Percentiles rank a stretch among this genome's conserved stretches.
phyloP scores from a whole-genome alignment of 2,888 invertebrate species.

The Drosophila sordidula region DNA sequence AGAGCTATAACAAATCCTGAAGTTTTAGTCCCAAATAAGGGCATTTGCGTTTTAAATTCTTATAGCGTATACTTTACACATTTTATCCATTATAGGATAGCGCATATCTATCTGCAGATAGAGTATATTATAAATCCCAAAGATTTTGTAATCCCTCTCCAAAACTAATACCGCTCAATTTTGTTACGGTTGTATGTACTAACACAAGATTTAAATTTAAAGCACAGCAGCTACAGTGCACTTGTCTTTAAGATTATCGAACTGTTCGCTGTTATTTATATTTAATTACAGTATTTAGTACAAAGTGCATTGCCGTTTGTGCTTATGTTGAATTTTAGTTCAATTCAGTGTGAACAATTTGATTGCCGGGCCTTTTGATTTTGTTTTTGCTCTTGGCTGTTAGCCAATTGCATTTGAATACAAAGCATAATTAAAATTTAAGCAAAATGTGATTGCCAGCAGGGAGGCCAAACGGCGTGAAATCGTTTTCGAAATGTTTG shows the following conservation, averaged over 20 bases:
- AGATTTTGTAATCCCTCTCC: no score
- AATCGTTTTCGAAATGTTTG: conserved; percentile 1
- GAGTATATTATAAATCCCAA: no score
- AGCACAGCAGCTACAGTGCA: conserved; percentile 4
- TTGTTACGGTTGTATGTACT: not conserved
- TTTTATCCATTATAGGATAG: no score
- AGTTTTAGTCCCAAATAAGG: no score
- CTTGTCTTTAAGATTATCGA: conserved; percentile 4
- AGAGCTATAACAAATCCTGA: no score
- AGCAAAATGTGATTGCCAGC: conserved; percentile 9
- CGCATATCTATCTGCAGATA: no score
- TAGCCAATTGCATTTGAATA: conserved; percentile 22
- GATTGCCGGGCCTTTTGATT: conserved; percentile 15
- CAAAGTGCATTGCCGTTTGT: conserved; percentile 1
- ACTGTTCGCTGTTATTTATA: conserved; percentile 13
- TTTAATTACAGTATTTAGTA: conserved; percentile 11
- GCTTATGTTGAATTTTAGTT: conserved; percentile 8
- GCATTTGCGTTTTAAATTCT: no score
- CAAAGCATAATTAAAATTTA: conserved; percentile 19
- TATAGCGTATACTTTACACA: no score
- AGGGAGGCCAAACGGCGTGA: not conserved
- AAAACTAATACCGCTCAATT: no score
- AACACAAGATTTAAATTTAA: not conserved
- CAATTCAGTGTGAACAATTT: conserved; percentile 12
- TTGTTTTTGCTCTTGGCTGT: conserved; percentile 10